Conservation (phyloP, 2,113 vertebrate genomes). For the Alosa alosa region DNA sequence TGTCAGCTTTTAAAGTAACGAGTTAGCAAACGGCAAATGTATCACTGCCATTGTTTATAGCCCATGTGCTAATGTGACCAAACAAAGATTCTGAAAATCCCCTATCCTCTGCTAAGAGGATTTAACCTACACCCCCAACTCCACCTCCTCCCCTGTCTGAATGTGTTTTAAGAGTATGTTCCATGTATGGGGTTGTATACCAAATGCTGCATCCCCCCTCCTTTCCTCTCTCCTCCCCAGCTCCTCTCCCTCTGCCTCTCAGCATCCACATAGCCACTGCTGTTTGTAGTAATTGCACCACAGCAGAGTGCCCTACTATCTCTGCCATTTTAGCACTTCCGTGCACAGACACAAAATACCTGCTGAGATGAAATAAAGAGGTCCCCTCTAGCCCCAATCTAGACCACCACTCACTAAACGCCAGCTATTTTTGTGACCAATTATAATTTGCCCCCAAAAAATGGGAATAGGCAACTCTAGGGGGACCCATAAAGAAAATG, state of each 20-base stretch:
- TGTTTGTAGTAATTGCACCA: neutral
- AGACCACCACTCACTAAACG: neutral
- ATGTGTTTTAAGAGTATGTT: neutral
- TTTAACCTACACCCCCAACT: neutral
- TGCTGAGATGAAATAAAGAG: neutral
- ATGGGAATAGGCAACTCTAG: neutral
- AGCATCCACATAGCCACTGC: neutral
- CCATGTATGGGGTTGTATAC: neutral
- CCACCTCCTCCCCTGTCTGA: neutral
- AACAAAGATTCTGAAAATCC: conserved; percentile 20
- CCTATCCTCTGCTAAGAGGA: neutral
- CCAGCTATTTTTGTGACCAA: neutral
- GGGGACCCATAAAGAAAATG: neutral
- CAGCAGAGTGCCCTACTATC: neutral
- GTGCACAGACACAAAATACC: neutral
- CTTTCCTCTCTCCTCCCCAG: neutral
- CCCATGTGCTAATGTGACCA: conserved; percentile 4
- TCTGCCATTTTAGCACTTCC: neutral
- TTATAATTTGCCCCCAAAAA: neutral
- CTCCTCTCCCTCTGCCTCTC: neutral
- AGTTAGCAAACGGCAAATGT: neutral
- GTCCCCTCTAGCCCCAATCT: neutral
- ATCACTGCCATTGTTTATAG: neutral
- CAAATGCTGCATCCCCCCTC: neutral
- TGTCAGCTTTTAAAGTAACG: neutral